Evolutionary conservation across 2,797 vertebrate species (phyloP).

Genomic region (Schizothorax lantsangensis): DNA sequence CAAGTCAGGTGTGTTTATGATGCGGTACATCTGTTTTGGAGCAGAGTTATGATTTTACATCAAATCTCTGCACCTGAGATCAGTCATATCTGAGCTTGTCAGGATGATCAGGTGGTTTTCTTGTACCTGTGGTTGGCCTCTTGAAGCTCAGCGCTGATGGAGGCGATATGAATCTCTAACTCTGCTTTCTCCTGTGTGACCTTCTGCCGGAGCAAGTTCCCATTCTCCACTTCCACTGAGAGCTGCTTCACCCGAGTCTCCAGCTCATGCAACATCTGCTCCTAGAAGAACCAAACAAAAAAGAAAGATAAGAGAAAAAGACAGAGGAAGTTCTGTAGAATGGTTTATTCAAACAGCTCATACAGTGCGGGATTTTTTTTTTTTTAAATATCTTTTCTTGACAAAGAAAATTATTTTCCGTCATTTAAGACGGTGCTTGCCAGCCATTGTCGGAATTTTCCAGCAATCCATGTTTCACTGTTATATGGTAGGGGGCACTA

Average conservation of each 20-base stretch:
- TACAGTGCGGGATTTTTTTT: neutral
- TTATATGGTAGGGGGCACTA: too few species aligned
- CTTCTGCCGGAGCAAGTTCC: constrained; percentile 82
- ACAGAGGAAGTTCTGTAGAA: neutral
- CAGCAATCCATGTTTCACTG: neutral
- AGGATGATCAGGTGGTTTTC: neutral
- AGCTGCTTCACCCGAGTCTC: constrained; percentile 88
- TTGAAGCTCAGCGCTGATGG: constrained; percentile 81
- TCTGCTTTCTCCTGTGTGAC: constrained; percentile 88
- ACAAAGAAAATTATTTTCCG: too few species aligned
- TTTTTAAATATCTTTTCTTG: neutral
- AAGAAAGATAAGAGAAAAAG: neutral
- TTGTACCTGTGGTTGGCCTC: constrained; percentile 80
- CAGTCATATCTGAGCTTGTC: neutral
- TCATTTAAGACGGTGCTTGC: too few species aligned
- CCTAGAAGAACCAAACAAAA: constrained; percentile 74
- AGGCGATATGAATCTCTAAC: constrained; percentile 81
- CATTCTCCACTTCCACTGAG: constrained; percentile 87
- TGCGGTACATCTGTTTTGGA: neutral
- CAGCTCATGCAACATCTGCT: constrained; percentile 83
- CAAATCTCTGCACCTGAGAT: neutral
- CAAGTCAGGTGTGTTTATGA: neutral
- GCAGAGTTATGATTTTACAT: neutral
- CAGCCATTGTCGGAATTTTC: neutral
- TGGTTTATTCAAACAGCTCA: neutral